A percentile compares a stretch with the other conserved stretches of the same genome.
These are phyloP conservation scores for Hirtodrosophila confusa DNA, from an alignment of 2,888 invertebrate genomes.

Conservation along the genomic window DNA sequence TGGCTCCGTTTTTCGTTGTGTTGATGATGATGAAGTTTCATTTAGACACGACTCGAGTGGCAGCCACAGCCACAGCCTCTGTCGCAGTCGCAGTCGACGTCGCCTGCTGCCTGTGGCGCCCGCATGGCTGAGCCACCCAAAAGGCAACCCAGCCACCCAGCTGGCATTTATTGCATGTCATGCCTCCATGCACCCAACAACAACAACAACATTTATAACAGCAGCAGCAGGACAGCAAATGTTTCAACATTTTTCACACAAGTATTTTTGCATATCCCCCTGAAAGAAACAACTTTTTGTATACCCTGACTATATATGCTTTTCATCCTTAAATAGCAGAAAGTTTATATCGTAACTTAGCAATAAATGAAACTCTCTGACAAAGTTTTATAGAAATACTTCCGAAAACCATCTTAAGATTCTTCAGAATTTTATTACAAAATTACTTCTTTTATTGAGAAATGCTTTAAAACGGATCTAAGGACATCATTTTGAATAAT, in stretches of 20 bases:
- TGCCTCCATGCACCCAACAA: slow-evolving; percentile 34
- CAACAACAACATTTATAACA: slow-evolving; percentile 27
- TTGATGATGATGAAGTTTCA: slow-evolving; percentile 77
- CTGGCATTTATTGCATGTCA: slow-evolving; percentile 66
- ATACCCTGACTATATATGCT: slow-evolving; percentile 16
- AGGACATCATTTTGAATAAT: no score
- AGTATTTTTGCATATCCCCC: slow-evolving; percentile 23
- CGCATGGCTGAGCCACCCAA: slow-evolving; percentile 46
- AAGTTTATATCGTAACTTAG: no score
- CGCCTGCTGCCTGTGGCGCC: slow-evolving; percentile 40
- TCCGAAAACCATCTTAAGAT: no score
- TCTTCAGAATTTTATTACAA: no score
- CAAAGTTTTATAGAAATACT: no score
- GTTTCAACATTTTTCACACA: slow-evolving; percentile 34
- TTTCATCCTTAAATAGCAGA: background rate
- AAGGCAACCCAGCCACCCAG: slow-evolving; percentile 23
- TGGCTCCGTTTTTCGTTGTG: slow-evolving; percentile 55
- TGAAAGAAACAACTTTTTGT: slow-evolving; percentile 4
- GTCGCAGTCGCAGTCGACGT: background rate
- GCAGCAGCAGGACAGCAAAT: background rate
- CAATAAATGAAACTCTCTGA: no score
- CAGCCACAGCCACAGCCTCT: slow-evolving; percentile 25
- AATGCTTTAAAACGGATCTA: no score
- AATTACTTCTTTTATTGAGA: no score
- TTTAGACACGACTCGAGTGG: slow-evolving; percentile 74